Evolutionary conservation across 1,140 invertebrate species (phyloP).

Genomic region (Apocrypta bakeri): DNA sequence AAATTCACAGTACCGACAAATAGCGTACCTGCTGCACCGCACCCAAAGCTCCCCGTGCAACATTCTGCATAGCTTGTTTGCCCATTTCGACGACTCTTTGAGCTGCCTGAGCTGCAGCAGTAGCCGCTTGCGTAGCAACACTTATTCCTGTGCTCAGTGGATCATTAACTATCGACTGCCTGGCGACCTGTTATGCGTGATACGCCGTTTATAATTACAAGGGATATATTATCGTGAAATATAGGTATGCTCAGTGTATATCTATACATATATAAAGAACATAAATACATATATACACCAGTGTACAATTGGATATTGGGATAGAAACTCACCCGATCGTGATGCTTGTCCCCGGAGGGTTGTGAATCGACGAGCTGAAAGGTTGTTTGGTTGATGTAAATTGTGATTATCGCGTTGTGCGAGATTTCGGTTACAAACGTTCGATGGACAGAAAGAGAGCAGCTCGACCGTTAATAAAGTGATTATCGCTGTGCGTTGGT

Average conservation of each 20-base stretch:
- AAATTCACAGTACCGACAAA: neutral
- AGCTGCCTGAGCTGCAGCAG: neutral
- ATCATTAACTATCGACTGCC: constrained; percentile 40
- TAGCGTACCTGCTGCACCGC: neutral
- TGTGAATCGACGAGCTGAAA: constrained; percentile 40
- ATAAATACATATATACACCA: neutral
- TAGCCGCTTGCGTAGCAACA: constrained; percentile 35
- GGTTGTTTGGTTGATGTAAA: neutral
- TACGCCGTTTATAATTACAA: neutral
- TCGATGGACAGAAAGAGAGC: no score
- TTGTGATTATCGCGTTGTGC: no score
- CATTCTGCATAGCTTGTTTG: constrained; percentile 38
- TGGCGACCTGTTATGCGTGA: constrained; percentile 30
- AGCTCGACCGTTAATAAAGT: no score
- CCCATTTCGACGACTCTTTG: constrained; percentile 6
- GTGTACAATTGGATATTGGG: no score
- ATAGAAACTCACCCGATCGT: constrained; percentile 1
- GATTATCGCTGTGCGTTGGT: no score
- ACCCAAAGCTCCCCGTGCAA: neutral
- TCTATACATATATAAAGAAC: no score
- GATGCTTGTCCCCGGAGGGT: neutral
- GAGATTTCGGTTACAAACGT: no score
- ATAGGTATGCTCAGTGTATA: no score
- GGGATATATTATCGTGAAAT: neutral
- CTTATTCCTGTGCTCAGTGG: constrained; percentile 21